phyloP scores from a whole-genome alignment of 2,797 vertebrate genomes.

The Betta splendens region DNA sequence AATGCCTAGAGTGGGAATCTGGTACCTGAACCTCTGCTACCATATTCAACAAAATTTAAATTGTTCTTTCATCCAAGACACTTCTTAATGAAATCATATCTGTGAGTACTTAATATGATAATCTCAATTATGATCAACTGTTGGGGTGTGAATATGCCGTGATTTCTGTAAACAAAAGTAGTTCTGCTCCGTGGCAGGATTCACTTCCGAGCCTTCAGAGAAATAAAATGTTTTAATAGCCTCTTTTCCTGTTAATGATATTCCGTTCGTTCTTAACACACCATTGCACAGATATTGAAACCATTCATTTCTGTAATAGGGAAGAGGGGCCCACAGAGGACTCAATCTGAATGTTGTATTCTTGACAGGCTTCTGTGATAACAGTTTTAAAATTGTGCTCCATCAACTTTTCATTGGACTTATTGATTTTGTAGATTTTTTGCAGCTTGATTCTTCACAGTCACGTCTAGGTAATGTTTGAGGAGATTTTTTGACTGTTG shows the following conservation, averaged over 20 bases:
- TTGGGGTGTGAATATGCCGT: slow-evolving; percentile 70
- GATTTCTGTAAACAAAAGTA: slow-evolving; percentile 78
- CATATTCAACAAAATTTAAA: slow-evolving; percentile 59
- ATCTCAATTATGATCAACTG: slow-evolving; percentile 80
- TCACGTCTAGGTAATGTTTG: slow-evolving; percentile 30
- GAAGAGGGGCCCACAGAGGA: slow-evolving; percentile 74
- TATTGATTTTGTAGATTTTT: slow-evolving; percentile 41
- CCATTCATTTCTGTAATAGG: slow-evolving; percentile 91
- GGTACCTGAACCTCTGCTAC: slow-evolving; percentile 39
- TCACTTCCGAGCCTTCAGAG: slow-evolving; percentile 79
- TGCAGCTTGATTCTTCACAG: slow-evolving; percentile 24
- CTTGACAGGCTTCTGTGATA: slow-evolving; percentile 70
- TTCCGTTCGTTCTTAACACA: slow-evolving; percentile 89
- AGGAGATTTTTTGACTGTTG: too few relatives aligned
- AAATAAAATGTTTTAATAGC: slow-evolving; percentile 87
- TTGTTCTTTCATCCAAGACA: slow-evolving; percentile 70
- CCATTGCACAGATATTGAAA: slow-evolving; percentile 93
- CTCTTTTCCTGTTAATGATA: slow-evolving; percentile 89
- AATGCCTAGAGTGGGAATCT: slow-evolving; percentile 4
- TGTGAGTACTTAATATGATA: slow-evolving; percentile 80
- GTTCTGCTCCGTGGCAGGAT: slow-evolving; percentile 80
- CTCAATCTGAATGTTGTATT: slow-evolving; percentile 72
- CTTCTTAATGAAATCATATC: slow-evolving; percentile 75
- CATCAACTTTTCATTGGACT: slow-evolving; percentile 41
- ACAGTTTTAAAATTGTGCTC: slow-evolving; percentile 49